Base-by-base conservation (phyloP, 1,140 invertebrate species). In the Cyclina sinensis region DNA sequence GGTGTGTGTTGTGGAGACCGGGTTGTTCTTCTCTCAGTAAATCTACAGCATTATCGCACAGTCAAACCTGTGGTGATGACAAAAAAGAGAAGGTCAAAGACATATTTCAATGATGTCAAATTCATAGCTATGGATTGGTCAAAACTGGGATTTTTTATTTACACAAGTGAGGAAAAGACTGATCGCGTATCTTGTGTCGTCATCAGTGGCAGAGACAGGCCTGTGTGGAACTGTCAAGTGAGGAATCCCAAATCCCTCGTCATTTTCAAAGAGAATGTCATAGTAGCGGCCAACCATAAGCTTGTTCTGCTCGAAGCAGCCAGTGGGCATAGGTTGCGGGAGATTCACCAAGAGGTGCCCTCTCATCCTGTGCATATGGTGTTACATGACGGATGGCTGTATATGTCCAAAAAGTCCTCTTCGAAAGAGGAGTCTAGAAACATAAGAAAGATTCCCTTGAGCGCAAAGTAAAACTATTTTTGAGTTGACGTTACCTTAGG, bases 21-120 rank as follows among this genome's bases (percentile, higher is more conserved):
- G 1, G 70, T 86, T 2, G 27, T 24, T 30, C 30, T 86, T 57
- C 24, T 57, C 5, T 59, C 83, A 4, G 83, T 76, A 21, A 0
- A 21, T 12, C n/a, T 86, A 21, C 27, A 74, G 21, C 37, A 27
- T 1, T 76, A 74, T 32, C 24, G 39, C 7, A 51, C 16, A 1
- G 30, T 86, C 0, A 84, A 84, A 68, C 62, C 81, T 7, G 2
- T 70, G 5, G 37, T 39, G 9, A 9, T 84, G 27, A 4, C 43
- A 14, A 70, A 73, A 9, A 81, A 65, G 54, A 84, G 48, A 73
- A 30, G 39, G 4, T 51, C 62, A 14, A 73, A 54, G 30, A 14
- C 62, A 5, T 84, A 70, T 11, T 86, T 86, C n/a, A 46, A n/a
- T 59, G 83, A 76, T 57, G 83, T 59, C 0, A 68, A 35, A 57